Conservation (phyloP, 2,888 invertebrate genomes). For the Acrobasis consociella region DNA sequence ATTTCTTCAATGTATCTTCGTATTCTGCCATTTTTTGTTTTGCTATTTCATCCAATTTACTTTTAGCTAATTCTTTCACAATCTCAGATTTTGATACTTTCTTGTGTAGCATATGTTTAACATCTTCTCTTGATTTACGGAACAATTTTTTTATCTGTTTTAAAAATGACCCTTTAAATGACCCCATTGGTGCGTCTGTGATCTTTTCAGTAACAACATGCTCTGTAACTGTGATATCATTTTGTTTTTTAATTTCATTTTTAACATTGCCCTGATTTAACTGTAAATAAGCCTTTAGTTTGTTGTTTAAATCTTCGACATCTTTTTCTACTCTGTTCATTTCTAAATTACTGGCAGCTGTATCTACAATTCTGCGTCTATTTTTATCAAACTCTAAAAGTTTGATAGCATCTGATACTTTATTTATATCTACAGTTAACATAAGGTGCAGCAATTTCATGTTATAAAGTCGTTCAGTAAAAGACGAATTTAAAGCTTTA, state of each 20-base stretch:
- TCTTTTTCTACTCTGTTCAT: constrained; percentile 42
- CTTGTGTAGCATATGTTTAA: constrained; percentile 44
- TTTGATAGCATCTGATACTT: constrained; percentile 49
- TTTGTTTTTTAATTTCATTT: not conserved
- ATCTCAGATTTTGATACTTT: constrained; percentile 51
- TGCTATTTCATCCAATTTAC: constrained; percentile 46
- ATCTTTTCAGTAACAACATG: not conserved
- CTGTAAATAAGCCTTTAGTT: constrained; percentile 42
- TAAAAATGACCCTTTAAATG: constrained; percentile 52
- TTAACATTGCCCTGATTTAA: constrained; percentile 39
- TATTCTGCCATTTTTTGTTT: constrained; percentile 47
- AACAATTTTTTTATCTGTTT: constrained; percentile 54
- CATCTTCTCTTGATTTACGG: constrained; percentile 51
- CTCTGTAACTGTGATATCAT: not conserved
- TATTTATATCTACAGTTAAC: constrained; percentile 50
- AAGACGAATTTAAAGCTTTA: constrained; percentile 37
- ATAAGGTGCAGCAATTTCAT: constrained; percentile 56
- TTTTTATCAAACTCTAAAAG: constrained; percentile 47
- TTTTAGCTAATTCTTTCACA: constrained; percentile 48
- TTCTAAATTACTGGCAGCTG: constrained; percentile 29
- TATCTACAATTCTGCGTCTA: constrained; percentile 32
- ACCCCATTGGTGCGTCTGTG: constrained; percentile 22
- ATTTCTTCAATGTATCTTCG: constrained; percentile 52
- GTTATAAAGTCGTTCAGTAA: constrained; percentile 44
- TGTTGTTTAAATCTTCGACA: constrained; percentile 32